phyloP scores from a whole-genome alignment of 2,797 vertebrate species.

The Helicolenus hilgendorfi region DNA sequence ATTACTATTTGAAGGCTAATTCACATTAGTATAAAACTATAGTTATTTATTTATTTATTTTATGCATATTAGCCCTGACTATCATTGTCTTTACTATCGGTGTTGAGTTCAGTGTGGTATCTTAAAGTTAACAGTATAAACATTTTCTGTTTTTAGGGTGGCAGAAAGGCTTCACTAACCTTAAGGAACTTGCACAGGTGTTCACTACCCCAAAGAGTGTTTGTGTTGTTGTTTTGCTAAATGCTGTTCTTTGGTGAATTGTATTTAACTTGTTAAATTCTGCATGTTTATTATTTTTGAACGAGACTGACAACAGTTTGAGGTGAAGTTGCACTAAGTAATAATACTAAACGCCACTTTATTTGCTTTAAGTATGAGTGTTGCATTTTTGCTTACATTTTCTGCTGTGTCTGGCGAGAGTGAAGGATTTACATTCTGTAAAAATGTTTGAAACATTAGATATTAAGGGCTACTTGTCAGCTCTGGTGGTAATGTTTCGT shows the following conservation, averaged over 20 bases:
- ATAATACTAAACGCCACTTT: slow-evolving; percentile 4
- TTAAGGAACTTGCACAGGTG: slow-evolving; percentile 39
- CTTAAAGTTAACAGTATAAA: neutral
- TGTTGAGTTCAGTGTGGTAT: neutral
- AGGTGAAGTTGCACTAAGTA: slow-evolving; percentile 14
- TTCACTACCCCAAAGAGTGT: slow-evolving; percentile 21
- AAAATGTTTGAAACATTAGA: slow-evolving; percentile 2
- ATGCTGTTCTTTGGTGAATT: slow-evolving; percentile 34
- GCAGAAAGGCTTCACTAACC: slow-evolving; percentile 23
- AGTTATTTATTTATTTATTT: neutral
- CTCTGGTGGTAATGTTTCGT: neutral
- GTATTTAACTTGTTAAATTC: slow-evolving; percentile 43
- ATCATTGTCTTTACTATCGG: neutral
- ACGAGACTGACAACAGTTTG: slow-evolving; percentile 28
- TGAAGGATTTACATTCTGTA: slow-evolving; percentile 33
- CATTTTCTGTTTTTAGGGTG: slow-evolving; percentile 52
- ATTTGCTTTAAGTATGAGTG: slow-evolving; percentile 1
- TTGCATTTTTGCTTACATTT: slow-evolving; percentile 4
- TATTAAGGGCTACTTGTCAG: neutral
- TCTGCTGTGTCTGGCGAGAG: slow-evolving; percentile 5
- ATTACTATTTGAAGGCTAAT: neutral
- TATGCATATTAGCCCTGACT: neutral
- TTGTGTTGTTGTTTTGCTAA: slow-evolving; percentile 6
- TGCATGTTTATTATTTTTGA: slow-evolving; percentile 44
- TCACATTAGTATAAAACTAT: neutral